phyloP scores from a whole-genome alignment of 2,797 vertebrate genomes.

The Eidolon dupreanum region DNA sequence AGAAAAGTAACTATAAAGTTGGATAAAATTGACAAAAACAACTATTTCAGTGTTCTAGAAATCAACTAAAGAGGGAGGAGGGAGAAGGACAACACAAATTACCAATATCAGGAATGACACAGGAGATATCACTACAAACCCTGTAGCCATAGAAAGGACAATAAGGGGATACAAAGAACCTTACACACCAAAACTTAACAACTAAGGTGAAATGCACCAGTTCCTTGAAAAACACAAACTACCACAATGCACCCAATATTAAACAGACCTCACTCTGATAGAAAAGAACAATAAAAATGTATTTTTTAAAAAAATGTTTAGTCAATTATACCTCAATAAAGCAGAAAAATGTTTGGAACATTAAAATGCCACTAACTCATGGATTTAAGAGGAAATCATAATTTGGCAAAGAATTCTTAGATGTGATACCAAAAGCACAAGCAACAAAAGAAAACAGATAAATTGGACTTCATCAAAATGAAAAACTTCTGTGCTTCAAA shows the following conservation, averaged over 20 bases:
- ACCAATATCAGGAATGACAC: background rate
- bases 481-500: too few relatives aligned
- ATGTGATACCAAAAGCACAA: too few relatives aligned
- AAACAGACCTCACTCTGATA: too few relatives aligned
- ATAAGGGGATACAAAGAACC: background rate
- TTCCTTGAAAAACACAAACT: slow-evolving; percentile 20
- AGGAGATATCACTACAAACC: background rate
- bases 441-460: too few relatives aligned
- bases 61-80: background rate
- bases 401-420: too few relatives aligned
- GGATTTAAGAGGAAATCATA: too few relatives aligned
- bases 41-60: background rate
- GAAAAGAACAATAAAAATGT: too few relatives aligned
- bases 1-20: slow-evolving; percentile 9
- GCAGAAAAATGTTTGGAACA: too few relatives aligned
- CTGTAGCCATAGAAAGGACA: background rate
- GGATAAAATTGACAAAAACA: background rate
- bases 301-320: too few relatives aligned
- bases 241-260: background rate
- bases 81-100: background rate
- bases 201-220: slow-evolving; percentile 29
- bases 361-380: too few relatives aligned
- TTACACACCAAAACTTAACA: slow-evolving; percentile 10
- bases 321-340: too few relatives aligned
- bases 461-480: too few relatives aligned